Base-by-base conservation (phyloP, 2,113 vertebrate species). In the Proterorhinus semilunaris region DNA sequence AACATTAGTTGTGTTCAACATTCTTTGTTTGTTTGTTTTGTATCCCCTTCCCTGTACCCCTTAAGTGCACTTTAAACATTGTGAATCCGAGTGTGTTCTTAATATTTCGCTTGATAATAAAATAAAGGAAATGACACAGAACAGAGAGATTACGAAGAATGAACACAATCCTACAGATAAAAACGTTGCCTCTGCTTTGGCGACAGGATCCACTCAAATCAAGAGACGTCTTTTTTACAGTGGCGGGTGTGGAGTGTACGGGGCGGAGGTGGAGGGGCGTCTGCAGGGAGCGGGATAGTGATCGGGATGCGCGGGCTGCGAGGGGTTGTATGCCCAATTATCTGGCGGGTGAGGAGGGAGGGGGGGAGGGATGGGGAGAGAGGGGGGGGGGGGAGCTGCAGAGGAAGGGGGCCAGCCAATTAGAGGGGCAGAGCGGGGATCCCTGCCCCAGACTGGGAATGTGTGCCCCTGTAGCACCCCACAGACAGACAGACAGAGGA, bases 321-420 rank as follows among this genome's bases (percentile, higher is more conserved):
- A 36, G 80, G 78, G 79, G 67, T 77, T 83, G 75, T 72, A 77
- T 79, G 80, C 81, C 90, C 90, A 91, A 90, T 91, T 90, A 90
- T 89, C 76, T 45, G 71, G 75, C 76, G 67, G 68, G 78, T 58
- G 74, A 82, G 68, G 11, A 42, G 66, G 73, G 59, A 21, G 73
- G 76, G 87, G 74, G 65, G 68, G 11, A 42, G 66, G 73, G 59
- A 21, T 72, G 76, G 87, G 74, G 65, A 6, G 12, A 65, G 70
- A 57, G 75, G 73, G 67, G 71, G 74, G n/a, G n/a, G 87, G 74
- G 67, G 71, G 74, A 81, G 27, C 27, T 36, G 27, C 27, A 65
- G 70, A 57, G 75, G 73, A 87, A 72, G 65, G 71, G 74, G 80
- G 85, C 79, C 10, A n/a, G 84, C 88, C 89, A 92, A 91, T 91